Evolutionary conservation across 2,888 invertebrate species (phyloP).

Genomic region (Eupithecia exiguata): DNA sequence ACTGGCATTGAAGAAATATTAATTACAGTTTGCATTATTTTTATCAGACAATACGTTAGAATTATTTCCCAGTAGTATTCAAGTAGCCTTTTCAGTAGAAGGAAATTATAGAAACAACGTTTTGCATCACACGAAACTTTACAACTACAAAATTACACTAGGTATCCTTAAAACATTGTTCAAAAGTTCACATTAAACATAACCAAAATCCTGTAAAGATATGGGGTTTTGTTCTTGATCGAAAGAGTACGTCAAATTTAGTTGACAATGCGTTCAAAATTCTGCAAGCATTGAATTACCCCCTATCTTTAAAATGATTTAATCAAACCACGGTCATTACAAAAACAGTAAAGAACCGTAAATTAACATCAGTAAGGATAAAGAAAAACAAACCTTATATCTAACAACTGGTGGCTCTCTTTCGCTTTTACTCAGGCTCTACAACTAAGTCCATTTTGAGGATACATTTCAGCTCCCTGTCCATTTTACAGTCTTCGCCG

Average conservation of each 20-base stretch:
- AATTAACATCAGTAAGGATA: neutral
- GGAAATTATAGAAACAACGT: neutral
- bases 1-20: too few relatives aligned
- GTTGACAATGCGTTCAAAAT: neutral
- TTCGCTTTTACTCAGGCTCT: slow-evolving; percentile 43
- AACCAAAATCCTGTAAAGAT: neutral
- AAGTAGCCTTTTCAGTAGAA: neutral
- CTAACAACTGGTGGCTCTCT: slow-evolving; percentile 25
- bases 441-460: slow-evolving; percentile 59
- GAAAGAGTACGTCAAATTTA: neutral
- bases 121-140: neutral
- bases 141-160: neutral
- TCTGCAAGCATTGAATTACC: neutral
- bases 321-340: neutral
- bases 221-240: neutral
- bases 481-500: slow-evolving; percentile 48
- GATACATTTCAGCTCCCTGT: slow-evolving; percentile 51
- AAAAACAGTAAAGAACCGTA: neutral
- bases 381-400: slow-evolving; percentile 4
- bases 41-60: too few relatives aligned
- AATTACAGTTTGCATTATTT: too few relatives aligned
- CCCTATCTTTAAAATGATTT: neutral
- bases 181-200: neutral
- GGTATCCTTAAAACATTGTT: neutral
- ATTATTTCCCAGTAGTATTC: too few relatives aligned